These are phyloP conservation scores for Cryptotis parvus DNA, from an alignment of 2,113 vertebrate genomes.

Conservation along the genomic window DNA sequence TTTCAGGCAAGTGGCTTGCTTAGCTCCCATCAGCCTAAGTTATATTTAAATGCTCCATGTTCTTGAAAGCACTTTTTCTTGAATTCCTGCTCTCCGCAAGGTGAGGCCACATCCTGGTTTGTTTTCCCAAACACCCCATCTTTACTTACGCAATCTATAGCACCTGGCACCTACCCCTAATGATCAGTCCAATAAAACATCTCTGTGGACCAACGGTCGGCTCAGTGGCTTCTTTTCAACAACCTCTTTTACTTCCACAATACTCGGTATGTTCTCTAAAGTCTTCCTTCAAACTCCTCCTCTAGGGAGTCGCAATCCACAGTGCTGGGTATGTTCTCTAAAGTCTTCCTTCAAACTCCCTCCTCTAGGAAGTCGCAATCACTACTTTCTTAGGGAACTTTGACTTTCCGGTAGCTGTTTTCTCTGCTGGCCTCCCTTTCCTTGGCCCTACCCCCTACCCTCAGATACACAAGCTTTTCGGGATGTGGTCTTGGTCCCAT, in stretches of 20 bases:
- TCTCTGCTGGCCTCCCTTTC: background rate
- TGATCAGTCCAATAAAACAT: background rate
- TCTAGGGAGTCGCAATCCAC: no score
- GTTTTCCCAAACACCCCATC: background rate
- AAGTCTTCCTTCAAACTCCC: background rate
- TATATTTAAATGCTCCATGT: background rate
- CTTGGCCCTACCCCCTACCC: background rate
- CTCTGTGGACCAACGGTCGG: rapidly evolving
- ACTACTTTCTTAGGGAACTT: background rate
- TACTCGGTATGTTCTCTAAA: no score
- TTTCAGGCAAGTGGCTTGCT: background rate
- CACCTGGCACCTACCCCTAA: background rate
- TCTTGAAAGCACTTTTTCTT: background rate
- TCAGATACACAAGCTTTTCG: background rate
- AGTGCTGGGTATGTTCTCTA: no score
- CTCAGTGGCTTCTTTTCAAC: background rate
- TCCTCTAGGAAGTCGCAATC: no score
- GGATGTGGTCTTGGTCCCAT: no score
- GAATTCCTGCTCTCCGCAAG: background rate
- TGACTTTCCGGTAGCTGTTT: background rate
- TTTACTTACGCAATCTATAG: background rate
- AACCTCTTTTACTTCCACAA: background rate
- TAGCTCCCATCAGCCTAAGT: background rate
- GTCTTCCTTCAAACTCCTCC: no score
- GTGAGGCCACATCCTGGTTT: background rate